Evolutionary conservation across 2,797 vertebrate genomes (phyloP).

Genomic region (Enteromius unitaeniatus): DNA sequence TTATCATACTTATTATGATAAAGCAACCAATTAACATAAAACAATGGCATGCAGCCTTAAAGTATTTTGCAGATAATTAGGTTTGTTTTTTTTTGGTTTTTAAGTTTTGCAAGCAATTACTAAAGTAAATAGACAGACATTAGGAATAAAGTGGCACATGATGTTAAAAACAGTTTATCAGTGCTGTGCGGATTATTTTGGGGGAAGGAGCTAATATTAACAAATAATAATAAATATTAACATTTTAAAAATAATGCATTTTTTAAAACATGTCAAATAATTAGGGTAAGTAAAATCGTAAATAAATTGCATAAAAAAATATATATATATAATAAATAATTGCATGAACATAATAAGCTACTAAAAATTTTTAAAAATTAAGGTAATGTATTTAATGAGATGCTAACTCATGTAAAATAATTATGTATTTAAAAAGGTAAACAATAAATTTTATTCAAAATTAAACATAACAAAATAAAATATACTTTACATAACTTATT

Average conservation of each 20-base stretch:
- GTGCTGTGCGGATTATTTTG: not conserved
- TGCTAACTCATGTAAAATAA: not conserved
- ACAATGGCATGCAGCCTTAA: not conserved
- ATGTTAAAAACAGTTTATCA: not conserved
- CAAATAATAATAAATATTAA: not conserved
- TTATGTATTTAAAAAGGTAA: not conserved
- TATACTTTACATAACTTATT: not conserved
- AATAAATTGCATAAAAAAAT: not conserved
- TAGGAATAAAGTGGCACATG: not conserved
- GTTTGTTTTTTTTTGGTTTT: too few relatives aligned
- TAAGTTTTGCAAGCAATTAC: not conserved
- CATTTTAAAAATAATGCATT: not conserved
- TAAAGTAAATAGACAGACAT: not conserved
- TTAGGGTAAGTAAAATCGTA: not conserved
- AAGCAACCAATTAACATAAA: not conserved
- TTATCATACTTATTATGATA: not conserved
- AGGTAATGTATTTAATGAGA: not conserved
- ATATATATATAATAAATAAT: too few relatives aligned
- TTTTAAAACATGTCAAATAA: not conserved
- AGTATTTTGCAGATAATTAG: not conserved
- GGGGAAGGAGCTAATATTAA: not conserved
- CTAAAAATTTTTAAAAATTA: not conserved
- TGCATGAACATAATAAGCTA: not conserved
- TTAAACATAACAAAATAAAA: not conserved
- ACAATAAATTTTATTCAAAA: not conserved